Evolutionary conservation across 2,888 invertebrate genomes (phyloP).

Genomic region (Pasiphila rectangulata): DNA sequence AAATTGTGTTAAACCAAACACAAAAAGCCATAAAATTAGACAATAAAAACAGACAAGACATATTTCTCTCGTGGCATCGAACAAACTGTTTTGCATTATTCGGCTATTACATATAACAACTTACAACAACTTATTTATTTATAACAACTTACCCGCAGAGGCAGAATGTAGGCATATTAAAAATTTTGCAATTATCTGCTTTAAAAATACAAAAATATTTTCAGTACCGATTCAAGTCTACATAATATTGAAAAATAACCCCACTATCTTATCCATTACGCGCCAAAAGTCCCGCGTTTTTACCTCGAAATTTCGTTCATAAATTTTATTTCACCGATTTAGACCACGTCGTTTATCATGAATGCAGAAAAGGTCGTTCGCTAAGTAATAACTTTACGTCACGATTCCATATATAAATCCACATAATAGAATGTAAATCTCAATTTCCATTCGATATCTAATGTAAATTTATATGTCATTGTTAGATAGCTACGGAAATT

Average conservation of each 20-base stretch:
- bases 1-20: no score
- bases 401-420: conserved; percentile 28
- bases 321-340: conserved; percentile 13
- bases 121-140: no score
- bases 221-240: neutral
- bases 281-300: conserved; percentile 3
- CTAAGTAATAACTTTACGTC: conserved; percentile 26
- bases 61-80: no score
- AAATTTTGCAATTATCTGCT: no score
- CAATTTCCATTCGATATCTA: conserved; percentile 25
- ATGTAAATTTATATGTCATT: conserved; percentile 23
- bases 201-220: neutral
- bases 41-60: no score
- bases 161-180: no score
- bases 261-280: conserved; percentile 4
- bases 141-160: no score
- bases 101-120: no score
- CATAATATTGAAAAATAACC: conserved; percentile 3
- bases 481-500: neutral
- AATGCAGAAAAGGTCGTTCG: conserved; percentile 20
- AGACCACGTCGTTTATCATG: conserved; percentile 17
- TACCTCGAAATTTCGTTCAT: conserved; percentile 9
- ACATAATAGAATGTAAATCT: conserved; percentile 29
- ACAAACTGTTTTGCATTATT: no score
- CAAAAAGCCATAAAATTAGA: no score